phyloP scores from a whole-genome alignment of 2,113 vertebrate genomes.

The Dendrocopos noguchii region DNA sequence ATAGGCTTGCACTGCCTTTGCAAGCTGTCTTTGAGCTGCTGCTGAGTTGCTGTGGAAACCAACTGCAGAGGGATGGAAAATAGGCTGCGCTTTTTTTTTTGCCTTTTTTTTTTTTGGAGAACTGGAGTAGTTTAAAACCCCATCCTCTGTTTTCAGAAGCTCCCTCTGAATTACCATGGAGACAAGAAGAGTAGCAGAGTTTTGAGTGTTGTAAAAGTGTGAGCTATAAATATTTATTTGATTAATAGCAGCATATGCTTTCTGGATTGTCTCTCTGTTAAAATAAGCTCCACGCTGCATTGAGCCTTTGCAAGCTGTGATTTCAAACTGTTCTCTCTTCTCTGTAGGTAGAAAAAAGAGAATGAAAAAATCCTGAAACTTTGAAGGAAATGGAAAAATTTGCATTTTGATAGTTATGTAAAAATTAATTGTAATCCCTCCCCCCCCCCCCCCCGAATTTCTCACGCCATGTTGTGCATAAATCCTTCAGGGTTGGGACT shows the following conservation, averaged over 20 bases:
- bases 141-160: slow-evolving; percentile 15
- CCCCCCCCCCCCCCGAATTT: neutral
- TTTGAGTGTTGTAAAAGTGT: slow-evolving; percentile 1
- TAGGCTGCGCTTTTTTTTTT: neutral
- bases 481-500: neutral
- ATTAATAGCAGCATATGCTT: neutral
- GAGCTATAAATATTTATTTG: slow-evolving; percentile 4
- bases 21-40: neutral
- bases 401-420: neutral
- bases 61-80: neutral
- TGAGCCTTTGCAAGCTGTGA: neutral
- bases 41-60: slow-evolving; percentile 48
- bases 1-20: neutral
- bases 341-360: neutral
- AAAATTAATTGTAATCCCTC: neutral
- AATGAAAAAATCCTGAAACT: neutral
- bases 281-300: neutral
- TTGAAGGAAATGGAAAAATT: neutral
- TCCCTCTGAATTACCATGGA: slow-evolving; percentile 49
- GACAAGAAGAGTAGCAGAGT: slow-evolving; percentile 27
- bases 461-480: neutral
- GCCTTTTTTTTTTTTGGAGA: neutral
- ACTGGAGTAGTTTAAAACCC: neutral
- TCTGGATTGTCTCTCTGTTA: neutral
- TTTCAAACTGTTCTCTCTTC: neutral